Conservation (phyloP, 1,140 invertebrate species). For the Maconellicoccus hirsutus region DNA sequence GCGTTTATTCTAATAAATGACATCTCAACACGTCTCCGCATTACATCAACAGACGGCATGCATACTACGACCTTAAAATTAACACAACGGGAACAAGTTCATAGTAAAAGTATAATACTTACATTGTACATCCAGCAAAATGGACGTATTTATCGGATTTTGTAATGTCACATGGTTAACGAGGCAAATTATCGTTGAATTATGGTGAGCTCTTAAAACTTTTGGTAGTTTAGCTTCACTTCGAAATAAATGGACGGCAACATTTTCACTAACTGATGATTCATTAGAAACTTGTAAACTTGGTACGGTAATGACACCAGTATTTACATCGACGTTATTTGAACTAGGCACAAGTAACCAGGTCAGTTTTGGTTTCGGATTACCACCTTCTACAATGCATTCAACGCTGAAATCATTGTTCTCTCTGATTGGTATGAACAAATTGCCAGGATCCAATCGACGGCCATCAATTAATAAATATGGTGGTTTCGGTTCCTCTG, state of each 20-base stretch:
- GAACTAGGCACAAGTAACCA: slow-evolving; percentile 48
- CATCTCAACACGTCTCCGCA: too few species aligned
- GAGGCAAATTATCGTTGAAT: slow-evolving; percentile 58
- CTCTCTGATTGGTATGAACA: slow-evolving; percentile 69
- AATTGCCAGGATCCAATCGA: slow-evolving; percentile 65
- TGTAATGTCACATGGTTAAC: slow-evolving; percentile 56
- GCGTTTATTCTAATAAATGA: too few species aligned
- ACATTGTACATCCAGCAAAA: slow-evolving; percentile 69
- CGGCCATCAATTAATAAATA: slow-evolving; percentile 68
- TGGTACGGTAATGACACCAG: slow-evolving; percentile 41
- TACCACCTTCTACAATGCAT: slow-evolving; percentile 71
- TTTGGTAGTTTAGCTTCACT: slow-evolving; percentile 51
- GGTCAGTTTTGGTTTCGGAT: slow-evolving; percentile 56
- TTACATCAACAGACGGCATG: too few species aligned
- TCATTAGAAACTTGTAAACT: slow-evolving; percentile 36
- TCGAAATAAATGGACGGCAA: slow-evolving; percentile 35
- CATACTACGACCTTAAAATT: too few species aligned
- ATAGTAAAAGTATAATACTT: slow-evolving; percentile 38
- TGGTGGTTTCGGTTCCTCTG: slow-evolving; percentile 62
- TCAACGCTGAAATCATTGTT: slow-evolving; percentile 63
- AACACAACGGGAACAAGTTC: too few species aligned
- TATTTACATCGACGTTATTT: slow-evolving; percentile 24
- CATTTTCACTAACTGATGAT: slow-evolving; percentile 32
- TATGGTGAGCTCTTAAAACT: slow-evolving; percentile 59
- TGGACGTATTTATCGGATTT: slow-evolving; percentile 52